A percentile compares a stretch with the other conserved stretches of the same genome.
Conservation (phyloP, 2,113 vertebrate species). For the Psettodes erumei region DNA sequence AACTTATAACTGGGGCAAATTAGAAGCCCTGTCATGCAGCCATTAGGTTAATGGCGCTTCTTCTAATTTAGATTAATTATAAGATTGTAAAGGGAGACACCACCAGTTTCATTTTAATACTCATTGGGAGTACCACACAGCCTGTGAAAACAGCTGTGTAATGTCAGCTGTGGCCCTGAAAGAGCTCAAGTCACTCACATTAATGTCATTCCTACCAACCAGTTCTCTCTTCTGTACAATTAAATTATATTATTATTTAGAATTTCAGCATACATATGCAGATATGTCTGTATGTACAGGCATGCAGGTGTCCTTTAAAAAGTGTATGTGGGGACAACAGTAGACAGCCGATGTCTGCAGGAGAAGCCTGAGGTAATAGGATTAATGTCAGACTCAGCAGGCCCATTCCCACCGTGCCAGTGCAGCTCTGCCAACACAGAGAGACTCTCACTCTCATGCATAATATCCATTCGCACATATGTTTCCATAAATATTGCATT, state of each 20-base stretch:
- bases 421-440: constrained; percentile 31
- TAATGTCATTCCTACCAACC: not conserved
- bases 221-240: not conserved
- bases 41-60: constrained; percentile 2
- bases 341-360: constrained; percentile 29
- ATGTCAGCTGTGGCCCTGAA: not conserved
- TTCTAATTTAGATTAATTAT: constrained; percentile 23
- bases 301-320: constrained; percentile 12
- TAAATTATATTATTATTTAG: too few relatives aligned
- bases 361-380: constrained; percentile 43
- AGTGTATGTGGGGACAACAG: constrained; percentile 8
- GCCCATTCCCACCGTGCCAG: constrained; percentile 34
- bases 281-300: not conserved
- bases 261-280: too few relatives aligned
- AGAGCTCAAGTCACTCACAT: too few relatives aligned
- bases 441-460: constrained; percentile 26
- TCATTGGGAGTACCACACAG: not conserved
- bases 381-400: constrained; percentile 49
- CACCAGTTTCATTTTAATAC: not conserved
- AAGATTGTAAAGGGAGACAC: not conserved
- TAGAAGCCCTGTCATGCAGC: not conserved
- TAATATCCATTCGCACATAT: constrained; percentile 35
- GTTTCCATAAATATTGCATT: constrained; percentile 29
- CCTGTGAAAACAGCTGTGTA: not conserved
- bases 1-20: constrained; percentile 8